Conservation (phyloP, 1,140 invertebrate genomes). For the Drosophila dunni region DNA sequence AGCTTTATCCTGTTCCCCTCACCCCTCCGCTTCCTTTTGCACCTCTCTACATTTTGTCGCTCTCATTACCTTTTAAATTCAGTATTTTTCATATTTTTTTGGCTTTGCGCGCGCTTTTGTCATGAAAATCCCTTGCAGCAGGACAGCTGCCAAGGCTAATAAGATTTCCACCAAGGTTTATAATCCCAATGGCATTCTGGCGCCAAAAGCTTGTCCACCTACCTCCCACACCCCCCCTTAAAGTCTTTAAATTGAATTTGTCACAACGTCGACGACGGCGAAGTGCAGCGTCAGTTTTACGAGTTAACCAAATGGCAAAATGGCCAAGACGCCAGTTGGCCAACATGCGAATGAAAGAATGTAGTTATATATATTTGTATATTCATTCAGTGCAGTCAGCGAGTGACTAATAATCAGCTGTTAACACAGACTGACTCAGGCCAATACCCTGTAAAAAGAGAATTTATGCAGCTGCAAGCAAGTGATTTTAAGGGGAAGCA, state of each 20-base stretch:
- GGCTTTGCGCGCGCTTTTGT: conserved; percentile 23
- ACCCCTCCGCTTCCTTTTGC: background rate
- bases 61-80: conserved; percentile 25
- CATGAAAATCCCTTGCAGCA: conserved; percentile 24
- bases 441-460: conserved; percentile 15
- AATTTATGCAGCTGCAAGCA: background rate
- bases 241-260: conserved; percentile 44
- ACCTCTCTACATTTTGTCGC: conserved; percentile 3
- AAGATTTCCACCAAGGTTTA: conserved; percentile 44
- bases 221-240: background rate
- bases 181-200: conserved; percentile 14
- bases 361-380: background rate
- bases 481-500: conserved; percentile 1
- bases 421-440: conserved; percentile 4
- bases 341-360: conserved; percentile 14
- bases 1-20: conserved; percentile 1
- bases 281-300: conserved; percentile 36
- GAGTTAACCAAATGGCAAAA: conserved; percentile 24
- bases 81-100: conserved; percentile 21
- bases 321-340: conserved; percentile 26
- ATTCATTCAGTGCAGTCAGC: conserved; percentile 9
- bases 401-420: conserved; percentile 35
- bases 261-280: background rate
- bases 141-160: conserved; percentile 45
- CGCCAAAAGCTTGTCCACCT: background rate